A percentile compares a stretch with the other conserved stretches of the same genome.
Evolutionary conservation across 2,888 invertebrate species (phyloP).

Genomic region (Drosophila koepferae): DNA sequence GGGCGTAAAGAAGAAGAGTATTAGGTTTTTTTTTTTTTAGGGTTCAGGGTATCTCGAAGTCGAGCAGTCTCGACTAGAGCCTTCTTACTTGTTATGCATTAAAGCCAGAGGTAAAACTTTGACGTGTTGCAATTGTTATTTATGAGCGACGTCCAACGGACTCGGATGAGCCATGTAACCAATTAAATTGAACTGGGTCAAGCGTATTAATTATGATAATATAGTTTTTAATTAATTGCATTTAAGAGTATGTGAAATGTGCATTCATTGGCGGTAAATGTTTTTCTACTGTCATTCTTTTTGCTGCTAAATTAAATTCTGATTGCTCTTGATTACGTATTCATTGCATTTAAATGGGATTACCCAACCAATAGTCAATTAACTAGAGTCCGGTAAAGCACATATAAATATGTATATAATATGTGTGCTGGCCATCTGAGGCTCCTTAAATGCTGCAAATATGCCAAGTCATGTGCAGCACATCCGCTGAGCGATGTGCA

Average conservation of each 20-base stretch:
- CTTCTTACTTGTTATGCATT: conserved; percentile 14
- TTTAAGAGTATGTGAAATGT: background rate
- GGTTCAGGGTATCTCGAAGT: no score
- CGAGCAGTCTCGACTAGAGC: no score
- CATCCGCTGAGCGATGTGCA: conserved; percentile 61
- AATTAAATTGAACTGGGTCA: conserved; percentile 39
- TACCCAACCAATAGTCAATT: conserved; percentile 47
- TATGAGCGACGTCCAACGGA: conserved; percentile 17
- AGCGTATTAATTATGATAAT: conserved; percentile 35
- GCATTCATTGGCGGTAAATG: background rate
- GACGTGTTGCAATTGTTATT: conserved; percentile 14
- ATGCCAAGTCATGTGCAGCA: conserved; percentile 71
- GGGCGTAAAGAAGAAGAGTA: no score
- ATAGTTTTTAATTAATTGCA: conserved; percentile 34
- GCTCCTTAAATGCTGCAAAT: conserved; percentile 32
- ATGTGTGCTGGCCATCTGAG: background rate
- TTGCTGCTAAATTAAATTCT: conserved; percentile 34
- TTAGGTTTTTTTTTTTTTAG: no score
- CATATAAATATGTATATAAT: background rate
- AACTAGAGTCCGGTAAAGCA: conserved; percentile 27
- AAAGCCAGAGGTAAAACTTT: background rate
- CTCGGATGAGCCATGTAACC: background rate
- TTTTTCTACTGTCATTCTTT: conserved; percentile 4
- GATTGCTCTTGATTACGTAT: conserved; percentile 44
- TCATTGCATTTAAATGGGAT: conserved; percentile 39